Percentiles rank a stretch among this genome's conserved stretches.
Conservation (phyloP, 1,140 invertebrate species). For the Drosophila biarmipes region DNA sequence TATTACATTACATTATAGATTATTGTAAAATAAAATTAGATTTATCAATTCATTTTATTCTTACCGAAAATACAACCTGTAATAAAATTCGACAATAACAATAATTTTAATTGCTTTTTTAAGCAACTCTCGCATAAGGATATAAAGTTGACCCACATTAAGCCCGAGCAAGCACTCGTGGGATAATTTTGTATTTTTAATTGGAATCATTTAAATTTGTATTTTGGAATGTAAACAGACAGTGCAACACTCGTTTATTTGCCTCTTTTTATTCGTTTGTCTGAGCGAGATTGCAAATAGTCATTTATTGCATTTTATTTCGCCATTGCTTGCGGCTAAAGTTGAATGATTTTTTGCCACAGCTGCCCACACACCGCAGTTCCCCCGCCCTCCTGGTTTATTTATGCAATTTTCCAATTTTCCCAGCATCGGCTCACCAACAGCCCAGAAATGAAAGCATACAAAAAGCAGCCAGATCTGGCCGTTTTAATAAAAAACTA, state of each 20-base stretch:
- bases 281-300: constrained; percentile 16
- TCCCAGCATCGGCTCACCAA: constrained; percentile 1
- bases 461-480: constrained; percentile 8
- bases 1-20: too few relatives aligned
- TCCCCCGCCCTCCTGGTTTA: constrained; percentile 14
- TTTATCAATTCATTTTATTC: too few relatives aligned
- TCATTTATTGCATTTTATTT: constrained; percentile 44
- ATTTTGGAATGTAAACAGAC: constrained; percentile 12
- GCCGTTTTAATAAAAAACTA: constrained; percentile 47
- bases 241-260: neutral
- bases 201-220: constrained; percentile 2
- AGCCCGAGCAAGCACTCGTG: neutral
- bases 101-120: too few relatives aligned
- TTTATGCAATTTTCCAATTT: constrained; percentile 61
- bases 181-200: neutral
- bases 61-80: too few relatives aligned
- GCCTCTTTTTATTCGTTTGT: neutral
- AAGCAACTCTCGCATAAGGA: too few relatives aligned
- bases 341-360: constrained; percentile 40
- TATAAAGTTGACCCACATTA: neutral
- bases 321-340: constrained; percentile 15
- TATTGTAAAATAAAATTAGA: too few relatives aligned
- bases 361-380: constrained; percentile 6
- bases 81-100: too few relatives aligned
- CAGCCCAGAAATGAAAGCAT: constrained; percentile 13